These are phyloP conservation scores for Meriones psammophilus DNA, from an alignment of 2,797 vertebrate species.

Conservation along the genomic window DNA sequence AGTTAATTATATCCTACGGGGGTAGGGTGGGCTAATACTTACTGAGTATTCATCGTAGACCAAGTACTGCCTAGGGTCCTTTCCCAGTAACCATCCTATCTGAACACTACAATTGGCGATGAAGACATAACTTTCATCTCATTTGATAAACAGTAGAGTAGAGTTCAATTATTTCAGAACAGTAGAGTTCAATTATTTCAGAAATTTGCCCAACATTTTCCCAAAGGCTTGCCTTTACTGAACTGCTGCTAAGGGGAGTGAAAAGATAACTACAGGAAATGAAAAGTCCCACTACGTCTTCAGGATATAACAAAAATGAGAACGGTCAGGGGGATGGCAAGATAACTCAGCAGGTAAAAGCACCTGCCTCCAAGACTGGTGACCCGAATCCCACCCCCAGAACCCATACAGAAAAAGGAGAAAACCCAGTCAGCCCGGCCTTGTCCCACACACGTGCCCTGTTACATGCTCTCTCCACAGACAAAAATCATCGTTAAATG, in stretches of 20 bases:
- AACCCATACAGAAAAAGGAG: not conserved
- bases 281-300: conserved; percentile 1
- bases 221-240: conserved; percentile 5
- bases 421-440: not conserved
- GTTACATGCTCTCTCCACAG: not conserved
- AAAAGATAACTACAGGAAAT: not conserved
- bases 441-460: not conserved
- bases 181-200: not conserved
- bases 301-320: conserved; percentile 10
- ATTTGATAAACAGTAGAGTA: not conserved
- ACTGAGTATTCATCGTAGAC: not conserved
- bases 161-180: not conserved
- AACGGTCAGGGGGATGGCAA: not conserved
- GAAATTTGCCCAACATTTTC: not conserved
- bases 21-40: not conserved
- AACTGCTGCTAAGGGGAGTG: conserved; percentile 15
- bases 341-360: not conserved
- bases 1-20: not conserved
- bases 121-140: not conserved
- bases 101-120: not conserved
- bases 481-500: not conserved
- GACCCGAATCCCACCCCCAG: not conserved
- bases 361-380: not conserved
- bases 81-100: not conserved
- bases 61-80: not conserved